A percentile compares a stretch with the other conserved stretches of the same genome.
Evolutionary conservation across 2,797 vertebrate genomes (phyloP).

Genomic region (Anabacerthia variegaticeps): DNA sequence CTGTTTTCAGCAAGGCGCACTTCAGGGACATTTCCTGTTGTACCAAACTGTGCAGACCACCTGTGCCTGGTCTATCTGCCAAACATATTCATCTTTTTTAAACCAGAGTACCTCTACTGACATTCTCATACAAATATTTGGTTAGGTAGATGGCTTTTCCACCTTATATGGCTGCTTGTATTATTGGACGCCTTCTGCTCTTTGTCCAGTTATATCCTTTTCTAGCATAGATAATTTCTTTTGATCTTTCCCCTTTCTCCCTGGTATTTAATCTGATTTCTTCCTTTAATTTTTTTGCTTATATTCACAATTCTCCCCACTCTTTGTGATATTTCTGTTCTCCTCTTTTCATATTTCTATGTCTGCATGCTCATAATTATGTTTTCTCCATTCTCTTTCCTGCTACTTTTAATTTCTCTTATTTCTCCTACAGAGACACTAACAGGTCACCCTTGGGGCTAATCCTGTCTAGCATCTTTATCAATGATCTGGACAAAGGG

Average conservation of each 20-base stretch:
- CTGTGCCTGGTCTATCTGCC: not conserved
- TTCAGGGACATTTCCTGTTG: not conserved
- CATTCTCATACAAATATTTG: not conserved
- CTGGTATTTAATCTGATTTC: not conserved
- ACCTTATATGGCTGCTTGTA: not conserved
- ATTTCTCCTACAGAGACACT: not conserved
- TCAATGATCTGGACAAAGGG: not conserved
- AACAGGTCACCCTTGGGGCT: not conserved
- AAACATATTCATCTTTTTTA: not conserved
- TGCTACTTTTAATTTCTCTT: not conserved
- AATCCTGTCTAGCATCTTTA: not conserved
- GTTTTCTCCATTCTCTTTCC: not conserved
- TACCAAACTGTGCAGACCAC: not conserved
- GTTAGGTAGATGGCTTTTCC: not conserved
- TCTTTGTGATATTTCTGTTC: not conserved
- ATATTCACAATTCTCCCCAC: not conserved
- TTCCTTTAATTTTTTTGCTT: not conserved
- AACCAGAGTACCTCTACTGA: not conserved
- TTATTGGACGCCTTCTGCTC: not conserved
- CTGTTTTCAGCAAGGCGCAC: not conserved
- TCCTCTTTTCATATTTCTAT: not conserved
- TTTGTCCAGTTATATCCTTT: not conserved
- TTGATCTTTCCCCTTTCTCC: not conserved
- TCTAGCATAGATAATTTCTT: not conserved
- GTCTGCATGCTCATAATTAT: not conserved